These are phyloP conservation scores for Scotopteryx bipunctaria DNA, from an alignment of 2,888 invertebrate genomes.

Conservation along the genomic window DNA sequence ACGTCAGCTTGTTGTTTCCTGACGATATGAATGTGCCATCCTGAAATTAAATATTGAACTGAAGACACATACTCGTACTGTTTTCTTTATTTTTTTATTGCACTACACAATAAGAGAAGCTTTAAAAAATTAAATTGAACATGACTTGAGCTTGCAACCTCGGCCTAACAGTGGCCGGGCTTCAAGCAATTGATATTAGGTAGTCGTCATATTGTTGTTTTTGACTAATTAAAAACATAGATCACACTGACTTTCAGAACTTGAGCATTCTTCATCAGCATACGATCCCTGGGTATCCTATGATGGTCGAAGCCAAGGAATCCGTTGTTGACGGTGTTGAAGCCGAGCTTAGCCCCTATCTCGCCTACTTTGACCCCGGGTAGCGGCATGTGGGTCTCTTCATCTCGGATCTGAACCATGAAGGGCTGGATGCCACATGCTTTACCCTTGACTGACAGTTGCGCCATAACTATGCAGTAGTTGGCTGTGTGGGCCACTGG, in stretches of 20 bases:
- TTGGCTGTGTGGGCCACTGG: conserved; percentile 96
- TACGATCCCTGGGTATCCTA: conserved; percentile 92
- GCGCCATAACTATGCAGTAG: conserved; percentile 95
- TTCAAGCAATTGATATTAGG: too few relatives aligned
- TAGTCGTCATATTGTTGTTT: too few relatives aligned
- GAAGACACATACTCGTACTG: not conserved
- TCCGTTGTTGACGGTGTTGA: conserved; percentile 95
- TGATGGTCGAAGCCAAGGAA: conserved; percentile 94
- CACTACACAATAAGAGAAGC: too few relatives aligned
- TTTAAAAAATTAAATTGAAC: too few relatives aligned
- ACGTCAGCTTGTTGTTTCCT: conserved; percentile 90
- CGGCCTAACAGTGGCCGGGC: too few relatives aligned
- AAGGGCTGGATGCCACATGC: conserved; percentile 95
- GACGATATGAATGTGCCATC: conserved; percentile 93
- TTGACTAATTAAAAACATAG: too few relatives aligned
- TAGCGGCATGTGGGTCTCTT: conserved; percentile 93
- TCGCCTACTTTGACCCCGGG: conserved; percentile 95
- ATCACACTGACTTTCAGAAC: conserved; percentile 82
- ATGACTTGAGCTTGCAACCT: too few relatives aligned
- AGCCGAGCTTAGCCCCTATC: conserved; percentile 96
- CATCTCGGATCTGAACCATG: conserved; percentile 93
- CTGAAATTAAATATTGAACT: conserved; percentile 52
- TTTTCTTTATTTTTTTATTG: too few relatives aligned
- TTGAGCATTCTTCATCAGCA: conserved; percentile 97
- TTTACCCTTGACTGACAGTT: conserved; percentile 91